Evolutionary conservation across 2,113 vertebrate species (phyloP).

Genomic region (Camelus dromedarius): DNA sequence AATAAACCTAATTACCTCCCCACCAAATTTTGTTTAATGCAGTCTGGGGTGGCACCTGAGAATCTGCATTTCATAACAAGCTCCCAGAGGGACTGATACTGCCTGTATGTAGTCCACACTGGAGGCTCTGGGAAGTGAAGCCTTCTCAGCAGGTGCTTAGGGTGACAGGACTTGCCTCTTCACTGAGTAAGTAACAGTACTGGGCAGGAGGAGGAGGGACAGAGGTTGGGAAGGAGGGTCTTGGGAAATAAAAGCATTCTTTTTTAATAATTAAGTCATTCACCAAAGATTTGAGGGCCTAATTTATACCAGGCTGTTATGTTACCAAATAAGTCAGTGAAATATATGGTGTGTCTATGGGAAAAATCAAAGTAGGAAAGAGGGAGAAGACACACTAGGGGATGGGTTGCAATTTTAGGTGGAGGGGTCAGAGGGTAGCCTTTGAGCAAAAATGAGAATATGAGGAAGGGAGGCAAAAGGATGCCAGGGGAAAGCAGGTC

Average conservation of each 20-base stretch:
- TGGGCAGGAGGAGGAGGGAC: background rate
- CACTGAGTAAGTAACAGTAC: background rate
- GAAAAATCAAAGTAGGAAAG: background rate
- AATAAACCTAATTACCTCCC: no score
- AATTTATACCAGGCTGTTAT: background rate
- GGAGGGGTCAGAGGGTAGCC: background rate
- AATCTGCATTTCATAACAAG: background rate
- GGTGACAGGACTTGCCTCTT: accelerated
- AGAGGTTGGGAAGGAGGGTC: background rate
- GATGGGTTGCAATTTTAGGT: background rate
- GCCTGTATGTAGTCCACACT: accelerated
- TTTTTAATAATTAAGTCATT: background rate
- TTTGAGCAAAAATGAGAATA: background rate
- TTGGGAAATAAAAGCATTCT: background rate
- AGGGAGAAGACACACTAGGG: background rate
- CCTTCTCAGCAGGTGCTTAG: background rate
- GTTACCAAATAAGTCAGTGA: background rate
- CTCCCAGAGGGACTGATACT: no score
- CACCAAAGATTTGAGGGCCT: background rate
- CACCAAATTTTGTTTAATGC: background rate
- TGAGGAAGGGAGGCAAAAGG: background rate
- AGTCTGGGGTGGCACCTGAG: background rate
- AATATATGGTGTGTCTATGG: background rate
- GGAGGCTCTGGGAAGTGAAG: background rate
- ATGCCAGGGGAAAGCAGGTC: background rate